These are phyloP conservation scores for Dicaeum eximium DNA, from an alignment of 2,113 vertebrate genomes.

Conservation along the genomic window DNA sequence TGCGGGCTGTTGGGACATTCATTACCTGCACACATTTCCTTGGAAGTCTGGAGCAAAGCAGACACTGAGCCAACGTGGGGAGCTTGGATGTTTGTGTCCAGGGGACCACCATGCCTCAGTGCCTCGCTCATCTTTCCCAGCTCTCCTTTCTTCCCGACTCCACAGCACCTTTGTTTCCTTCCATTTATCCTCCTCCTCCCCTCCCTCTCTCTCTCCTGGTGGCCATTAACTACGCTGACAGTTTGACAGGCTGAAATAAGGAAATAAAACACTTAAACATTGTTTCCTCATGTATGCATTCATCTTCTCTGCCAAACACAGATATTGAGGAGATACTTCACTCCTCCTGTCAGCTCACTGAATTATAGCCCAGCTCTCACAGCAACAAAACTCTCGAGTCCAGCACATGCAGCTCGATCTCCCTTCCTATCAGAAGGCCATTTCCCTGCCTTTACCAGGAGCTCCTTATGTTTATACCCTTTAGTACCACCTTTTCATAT, in stretches of 20 bases:
- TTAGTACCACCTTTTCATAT: background rate
- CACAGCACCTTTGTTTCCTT: conserved; percentile 67
- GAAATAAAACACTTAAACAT: conserved; percentile 86
- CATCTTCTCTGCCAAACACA: conserved; percentile 87
- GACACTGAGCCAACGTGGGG: background rate
- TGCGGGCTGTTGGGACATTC: accelerated
- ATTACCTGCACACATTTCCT: background rate
- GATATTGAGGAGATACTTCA: conserved; percentile 86
- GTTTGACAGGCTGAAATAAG: conserved; percentile 81
- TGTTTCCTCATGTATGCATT: conserved; percentile 86
- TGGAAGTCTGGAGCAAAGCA: background rate
- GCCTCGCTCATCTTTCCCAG: conserved; percentile 12
- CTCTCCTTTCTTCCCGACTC: conserved; percentile 53
- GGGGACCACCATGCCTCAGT: background rate
- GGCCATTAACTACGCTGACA: conserved; percentile 82
- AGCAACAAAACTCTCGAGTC: conserved; percentile 23
- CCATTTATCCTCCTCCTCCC: conserved; percentile 49
- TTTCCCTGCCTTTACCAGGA: background rate
- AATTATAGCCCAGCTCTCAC: conserved; percentile 78
- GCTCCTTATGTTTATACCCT: background rate
- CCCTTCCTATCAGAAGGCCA: background rate
- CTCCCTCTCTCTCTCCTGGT: conserved; percentile 67
- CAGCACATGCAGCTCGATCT: background rate
- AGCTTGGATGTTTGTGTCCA: background rate
- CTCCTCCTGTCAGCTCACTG: conserved; percentile 81